Conservation (phyloP, 1,140 invertebrate species). For the Planococcus citri region DNA sequence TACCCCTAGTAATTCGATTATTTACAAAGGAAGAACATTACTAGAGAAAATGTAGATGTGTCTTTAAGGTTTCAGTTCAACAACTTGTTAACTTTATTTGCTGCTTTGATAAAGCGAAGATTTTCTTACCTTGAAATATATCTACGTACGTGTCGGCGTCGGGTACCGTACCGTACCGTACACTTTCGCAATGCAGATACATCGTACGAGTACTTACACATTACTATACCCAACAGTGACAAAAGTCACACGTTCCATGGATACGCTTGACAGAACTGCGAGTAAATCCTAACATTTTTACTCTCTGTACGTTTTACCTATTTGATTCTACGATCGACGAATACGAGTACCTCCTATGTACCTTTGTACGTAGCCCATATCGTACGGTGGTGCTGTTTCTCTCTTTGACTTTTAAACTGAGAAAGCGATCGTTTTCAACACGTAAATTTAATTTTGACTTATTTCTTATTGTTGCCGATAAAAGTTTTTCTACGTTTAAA, state of each 20-base stretch:
- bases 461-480: background rate
- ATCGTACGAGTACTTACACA: too few relatives aligned
- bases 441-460: background rate
- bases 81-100: background rate
- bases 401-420: too few relatives aligned
- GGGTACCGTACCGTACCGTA: too few relatives aligned
- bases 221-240: too few relatives aligned
- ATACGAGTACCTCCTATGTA: too few relatives aligned
- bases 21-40: conserved; percentile 7
- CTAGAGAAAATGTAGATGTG: background rate
- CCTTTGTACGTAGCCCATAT: too few relatives aligned
- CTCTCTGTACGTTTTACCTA: too few relatives aligned
- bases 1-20: conserved; percentile 3
- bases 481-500: background rate
- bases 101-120: background rate
- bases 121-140: background rate
- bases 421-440: background rate
- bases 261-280: too few relatives aligned
- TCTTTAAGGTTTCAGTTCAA: conserved; percentile 1
- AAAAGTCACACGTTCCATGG: background rate
- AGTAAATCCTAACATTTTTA: too few relatives aligned
- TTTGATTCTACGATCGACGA: too few relatives aligned
- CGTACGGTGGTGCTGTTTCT: too few relatives aligned
- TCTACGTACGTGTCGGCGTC: background rate
- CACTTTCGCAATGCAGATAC: background rate